Conservation (phyloP, 2,797 vertebrate genomes). For the Leuciscus waleckii region DNA sequence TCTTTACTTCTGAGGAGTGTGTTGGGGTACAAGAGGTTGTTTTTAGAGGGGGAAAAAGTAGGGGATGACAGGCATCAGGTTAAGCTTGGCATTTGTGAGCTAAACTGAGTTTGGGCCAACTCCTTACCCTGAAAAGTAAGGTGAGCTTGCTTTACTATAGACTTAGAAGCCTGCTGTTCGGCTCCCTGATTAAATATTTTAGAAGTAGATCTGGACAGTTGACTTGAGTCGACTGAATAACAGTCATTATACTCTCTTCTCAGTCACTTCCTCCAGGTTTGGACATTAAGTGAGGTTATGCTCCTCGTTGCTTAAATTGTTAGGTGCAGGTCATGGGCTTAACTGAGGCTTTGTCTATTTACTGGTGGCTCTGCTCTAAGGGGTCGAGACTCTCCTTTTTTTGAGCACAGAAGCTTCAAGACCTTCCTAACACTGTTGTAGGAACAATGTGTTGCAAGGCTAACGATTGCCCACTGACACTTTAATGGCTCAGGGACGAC, state of each 20-base stretch:
- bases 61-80: background rate
- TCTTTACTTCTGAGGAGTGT: too few species aligned
- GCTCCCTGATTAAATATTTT: background rate
- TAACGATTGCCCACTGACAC: too few species aligned
- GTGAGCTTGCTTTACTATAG: background rate
- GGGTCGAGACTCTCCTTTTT: background rate
- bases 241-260: too few species aligned
- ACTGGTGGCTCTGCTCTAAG: background rate
- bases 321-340: background rate
- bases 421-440: background rate
- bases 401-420: background rate
- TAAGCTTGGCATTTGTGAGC: too few species aligned
- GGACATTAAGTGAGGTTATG: background rate
- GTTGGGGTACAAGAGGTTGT: too few species aligned
- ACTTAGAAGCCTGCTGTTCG: background rate
- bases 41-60: background rate
- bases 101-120: background rate
- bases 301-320: background rate
- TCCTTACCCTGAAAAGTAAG: background rate
- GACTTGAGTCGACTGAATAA: background rate
- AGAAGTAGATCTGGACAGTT: background rate
- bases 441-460: background rate
- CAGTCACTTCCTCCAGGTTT: background rate
- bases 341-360: background rate
- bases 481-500: too few species aligned